phyloP scores from a whole-genome alignment of 2,113 vertebrate genomes.

The Stegastes partitus region DNA sequence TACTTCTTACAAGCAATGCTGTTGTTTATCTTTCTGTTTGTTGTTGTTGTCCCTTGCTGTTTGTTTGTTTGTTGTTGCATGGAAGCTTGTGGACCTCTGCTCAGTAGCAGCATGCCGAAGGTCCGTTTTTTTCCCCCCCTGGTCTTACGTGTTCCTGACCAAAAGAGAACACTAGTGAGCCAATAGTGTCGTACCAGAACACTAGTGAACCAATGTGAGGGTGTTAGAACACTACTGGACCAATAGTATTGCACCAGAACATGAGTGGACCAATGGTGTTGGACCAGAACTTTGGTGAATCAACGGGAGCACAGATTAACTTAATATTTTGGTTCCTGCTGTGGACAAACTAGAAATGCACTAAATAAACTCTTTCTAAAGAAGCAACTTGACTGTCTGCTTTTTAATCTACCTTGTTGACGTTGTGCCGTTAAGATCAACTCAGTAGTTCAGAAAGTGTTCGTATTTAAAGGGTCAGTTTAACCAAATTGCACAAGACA shows the following conservation, averaged over 20 bases:
- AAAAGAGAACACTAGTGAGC: constrained; percentile 75
- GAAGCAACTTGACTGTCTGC: constrained; percentile 42
- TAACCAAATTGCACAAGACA: background rate
- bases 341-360: constrained; percentile 82
- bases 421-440: background rate
- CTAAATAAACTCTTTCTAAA: constrained; percentile 81
- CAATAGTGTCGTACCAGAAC: constrained; percentile 76
- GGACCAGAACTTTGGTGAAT: constrained; percentile 72
- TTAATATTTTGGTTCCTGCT: constrained; percentile 77
- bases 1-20: constrained; percentile 74
- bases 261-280: constrained; percentile 68
- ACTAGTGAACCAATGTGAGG: constrained; percentile 74
- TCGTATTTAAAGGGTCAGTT: background rate
- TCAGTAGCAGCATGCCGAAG: constrained; percentile 82
- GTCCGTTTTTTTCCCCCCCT: constrained; percentile 43
- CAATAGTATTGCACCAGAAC: constrained; percentile 72
- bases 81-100: constrained; percentile 81
- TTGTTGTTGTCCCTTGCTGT: constrained; percentile 66
- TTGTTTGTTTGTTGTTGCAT: constrained; percentile 80
- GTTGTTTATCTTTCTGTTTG: constrained; percentile 71
- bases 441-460: too few relatives aligned
- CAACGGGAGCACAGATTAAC: constrained; percentile 77
- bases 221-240: constrained; percentile 69
- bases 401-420: background rate
- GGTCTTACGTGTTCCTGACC: constrained; percentile 69